Conservation (phyloP, 2,113 vertebrate species). For the Syrrhaptes paradoxus region DNA sequence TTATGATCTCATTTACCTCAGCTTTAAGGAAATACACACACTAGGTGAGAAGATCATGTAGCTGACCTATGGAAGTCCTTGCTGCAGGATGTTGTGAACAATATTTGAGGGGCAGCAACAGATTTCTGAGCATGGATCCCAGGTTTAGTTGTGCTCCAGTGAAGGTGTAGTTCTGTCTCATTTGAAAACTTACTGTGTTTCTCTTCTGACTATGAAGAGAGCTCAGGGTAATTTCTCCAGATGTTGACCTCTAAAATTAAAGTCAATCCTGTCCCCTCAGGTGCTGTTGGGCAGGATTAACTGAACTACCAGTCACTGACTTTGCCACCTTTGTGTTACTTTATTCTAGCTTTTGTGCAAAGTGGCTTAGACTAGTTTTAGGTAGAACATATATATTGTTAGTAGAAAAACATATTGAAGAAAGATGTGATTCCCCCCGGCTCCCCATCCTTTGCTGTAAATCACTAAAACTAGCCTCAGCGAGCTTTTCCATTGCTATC, state of each 20-base stretch:
- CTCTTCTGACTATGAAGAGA: not conserved
- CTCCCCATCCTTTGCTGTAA: constrained; percentile 16
- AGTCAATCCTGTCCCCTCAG: not conserved
- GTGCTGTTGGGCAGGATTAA: not conserved
- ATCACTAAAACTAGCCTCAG: constrained; percentile 40
- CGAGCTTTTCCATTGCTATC: constrained; percentile 47
- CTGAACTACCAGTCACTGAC: not conserved
- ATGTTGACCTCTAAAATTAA: not conserved
- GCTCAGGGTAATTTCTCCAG: not conserved
- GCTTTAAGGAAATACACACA: not conserved
- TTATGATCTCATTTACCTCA: not conserved
- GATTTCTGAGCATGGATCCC: not conserved
- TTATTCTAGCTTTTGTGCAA: not conserved
- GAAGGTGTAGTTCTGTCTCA: not conserved
- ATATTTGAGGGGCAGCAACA: not conserved
- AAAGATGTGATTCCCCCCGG: constrained; percentile 25
- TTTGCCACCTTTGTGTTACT: not conserved
- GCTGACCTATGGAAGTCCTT: not conserved
- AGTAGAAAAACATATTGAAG: constrained; percentile 57
- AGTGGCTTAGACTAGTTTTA: not conserved
- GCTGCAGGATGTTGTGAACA: not conserved
- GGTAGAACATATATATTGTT: not conserved
- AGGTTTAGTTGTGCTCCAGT: not conserved
- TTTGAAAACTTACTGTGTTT: not conserved
- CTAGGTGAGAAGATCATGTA: not conserved